These are phyloP conservation scores for Drosophila suzukii DNA, from an alignment of 1,140 invertebrate genomes.

Conservation along the genomic window DNA sequence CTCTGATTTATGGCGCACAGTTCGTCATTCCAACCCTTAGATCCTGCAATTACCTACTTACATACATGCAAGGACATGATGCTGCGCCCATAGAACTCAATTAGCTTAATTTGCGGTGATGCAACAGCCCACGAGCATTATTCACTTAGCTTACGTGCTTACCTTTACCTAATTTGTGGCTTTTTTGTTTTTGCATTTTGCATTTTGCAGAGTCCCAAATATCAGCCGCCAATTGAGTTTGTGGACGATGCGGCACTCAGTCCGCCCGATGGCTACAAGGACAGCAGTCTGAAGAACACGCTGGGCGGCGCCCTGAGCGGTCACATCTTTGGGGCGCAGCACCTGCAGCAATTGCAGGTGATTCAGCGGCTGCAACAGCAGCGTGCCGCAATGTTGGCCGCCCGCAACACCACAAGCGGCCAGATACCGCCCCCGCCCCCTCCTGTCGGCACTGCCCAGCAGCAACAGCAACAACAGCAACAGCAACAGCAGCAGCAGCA, in stretches of 20 bases:
- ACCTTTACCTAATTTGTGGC: neutral
- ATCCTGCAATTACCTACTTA: neutral
- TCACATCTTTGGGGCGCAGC: slow-evolving; percentile 87
- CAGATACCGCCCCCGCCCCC: slow-evolving; percentile 82
- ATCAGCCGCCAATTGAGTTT: slow-evolving; percentile 87
- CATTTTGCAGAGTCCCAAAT: slow-evolving; percentile 85
- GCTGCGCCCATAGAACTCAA: slow-evolving; percentile 24
- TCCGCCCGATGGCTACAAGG: slow-evolving; percentile 94
- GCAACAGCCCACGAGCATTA: slow-evolving; percentile 4
- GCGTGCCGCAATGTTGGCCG: slow-evolving; percentile 83
- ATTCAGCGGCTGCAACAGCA: slow-evolving; percentile 86
- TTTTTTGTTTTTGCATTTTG: neutral
- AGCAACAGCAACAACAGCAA: slow-evolving; percentile 46
- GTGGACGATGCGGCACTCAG: slow-evolving; percentile 92
- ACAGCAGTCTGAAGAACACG: slow-evolving; percentile 86
- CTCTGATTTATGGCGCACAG: neutral
- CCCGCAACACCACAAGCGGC: slow-evolving; percentile 62
- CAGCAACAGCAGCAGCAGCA: slow-evolving; percentile 50
- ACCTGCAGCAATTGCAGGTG: slow-evolving; percentile 86
- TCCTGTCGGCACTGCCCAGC: slow-evolving; percentile 54
- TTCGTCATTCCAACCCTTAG: neutral
- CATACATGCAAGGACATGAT: neutral
- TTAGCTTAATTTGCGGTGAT: slow-evolving; percentile 62
- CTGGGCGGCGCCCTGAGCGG: slow-evolving; percentile 86
- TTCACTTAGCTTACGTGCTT: slow-evolving; percentile 13